Percentiles rank a stretch among this genome's conserved stretches.
phyloP scores from a whole-genome alignment of 2,888 invertebrate species.

The Rutpela maculata region DNA sequence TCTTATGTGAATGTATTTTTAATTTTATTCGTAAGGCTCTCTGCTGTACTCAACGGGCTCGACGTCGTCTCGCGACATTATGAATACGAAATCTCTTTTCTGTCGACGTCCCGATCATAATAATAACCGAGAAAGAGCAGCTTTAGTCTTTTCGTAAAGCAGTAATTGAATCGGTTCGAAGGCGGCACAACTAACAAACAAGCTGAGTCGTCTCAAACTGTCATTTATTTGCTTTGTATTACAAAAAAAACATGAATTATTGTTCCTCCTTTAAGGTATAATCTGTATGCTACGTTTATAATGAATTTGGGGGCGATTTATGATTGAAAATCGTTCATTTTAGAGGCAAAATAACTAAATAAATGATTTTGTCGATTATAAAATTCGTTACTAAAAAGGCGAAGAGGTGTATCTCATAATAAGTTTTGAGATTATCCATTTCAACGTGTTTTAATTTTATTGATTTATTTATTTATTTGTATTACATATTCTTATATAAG shows the following conservation, averaged over 20 bases:
- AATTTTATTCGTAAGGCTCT: slow-evolving; percentile 60
- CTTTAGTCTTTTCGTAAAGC: slow-evolving; percentile 53
- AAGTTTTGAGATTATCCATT: no score
- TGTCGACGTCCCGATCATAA: slow-evolving; percentile 59
- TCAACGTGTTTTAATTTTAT: no score
- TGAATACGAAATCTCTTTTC: slow-evolving; percentile 60
- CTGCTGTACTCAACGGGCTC: slow-evolving; percentile 41
- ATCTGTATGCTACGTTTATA: not conserved
- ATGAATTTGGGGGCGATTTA: not conserved
- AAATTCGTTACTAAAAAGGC: no score
- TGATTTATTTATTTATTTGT: no score
- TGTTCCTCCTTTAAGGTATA: not conserved
- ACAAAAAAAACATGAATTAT: slow-evolving; percentile 18
- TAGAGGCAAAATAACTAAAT: not conserved
- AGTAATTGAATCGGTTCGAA: slow-evolving; percentile 52
- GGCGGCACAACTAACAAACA: slow-evolving; percentile 52
- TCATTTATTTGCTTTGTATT: slow-evolving; percentile 22
- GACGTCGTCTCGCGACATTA: slow-evolving; percentile 53
- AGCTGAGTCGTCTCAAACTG: slow-evolving; percentile 19
- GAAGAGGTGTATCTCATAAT: no score
- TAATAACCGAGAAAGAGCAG: slow-evolving; percentile 58
- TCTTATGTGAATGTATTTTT: slow-evolving; percentile 64
- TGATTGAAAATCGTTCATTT: not conserved
- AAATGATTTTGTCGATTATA: no score
- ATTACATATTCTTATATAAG: no score